These are phyloP conservation scores for Oryctolagus cuniculus DNA, from an alignment of 2,113 vertebrate species.

Conservation along the genomic window mOryCun1.1 NC_091441.1:93591501-93592000, in stretches of 20 bases:
- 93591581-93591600: neutral
- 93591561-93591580: neutral
- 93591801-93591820: neutral
- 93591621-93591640: neutral
- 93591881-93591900: neutral
- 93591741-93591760: slow-evolving; percentile 5
- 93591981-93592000: slow-evolving; percentile 21
- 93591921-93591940: slow-evolving; percentile 28
- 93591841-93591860: neutral
- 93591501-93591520: slow-evolving; percentile 42
- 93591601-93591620: neutral
- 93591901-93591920: neutral
- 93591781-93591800: neutral
- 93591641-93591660: neutral
- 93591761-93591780: neutral
- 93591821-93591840: neutral
- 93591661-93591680: neutral
- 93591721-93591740: neutral
- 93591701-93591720: slow-evolving; percentile 45
- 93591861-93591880: neutral
- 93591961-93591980: neutral
- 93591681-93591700: slow-evolving; percentile 26
- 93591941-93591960: neutral
- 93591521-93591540: slow-evolving; percentile 13
- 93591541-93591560: neutral